phyloP scores from a whole-genome alignment of 2,888 invertebrate genomes.

The Megaustenia siamemsis region DNA sequence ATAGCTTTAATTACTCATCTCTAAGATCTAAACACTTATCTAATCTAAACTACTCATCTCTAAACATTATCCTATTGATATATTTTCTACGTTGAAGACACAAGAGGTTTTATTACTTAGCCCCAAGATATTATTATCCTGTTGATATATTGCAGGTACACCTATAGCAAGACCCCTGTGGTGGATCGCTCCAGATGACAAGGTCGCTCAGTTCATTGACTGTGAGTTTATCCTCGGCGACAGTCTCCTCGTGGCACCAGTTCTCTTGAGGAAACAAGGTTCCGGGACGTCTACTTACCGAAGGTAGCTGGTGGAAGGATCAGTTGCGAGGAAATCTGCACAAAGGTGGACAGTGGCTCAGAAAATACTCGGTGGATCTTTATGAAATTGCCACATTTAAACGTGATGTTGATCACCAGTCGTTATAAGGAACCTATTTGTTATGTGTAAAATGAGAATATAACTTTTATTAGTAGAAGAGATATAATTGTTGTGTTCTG shows the following conservation, averaged over 20 bases:
- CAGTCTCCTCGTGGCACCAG: slow-evolving; percentile 75
- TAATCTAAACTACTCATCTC: too few species aligned
- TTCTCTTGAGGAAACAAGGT: slow-evolving; percentile 66
- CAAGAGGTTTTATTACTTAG: too few species aligned
- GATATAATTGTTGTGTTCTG: too few species aligned
- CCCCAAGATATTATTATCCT: not conserved
- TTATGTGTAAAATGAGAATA: too few species aligned
- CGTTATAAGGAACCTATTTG: too few species aligned
- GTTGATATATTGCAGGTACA: slow-evolving; percentile 76
- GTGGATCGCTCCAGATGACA: slow-evolving; percentile 91
- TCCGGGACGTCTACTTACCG: slow-evolving; percentile 72
- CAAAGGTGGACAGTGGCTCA: slow-evolving; percentile 66
- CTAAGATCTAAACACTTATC: too few species aligned
- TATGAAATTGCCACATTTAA: slow-evolving; percentile 59
- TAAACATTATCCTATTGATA: too few species aligned
- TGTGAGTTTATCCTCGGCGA: slow-evolving; percentile 81
- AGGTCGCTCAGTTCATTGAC: slow-evolving; percentile 88
- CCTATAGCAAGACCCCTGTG: slow-evolving; percentile 95
- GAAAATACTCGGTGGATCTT: slow-evolving; percentile 52
- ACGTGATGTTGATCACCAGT: not conserved
- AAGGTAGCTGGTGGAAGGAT: slow-evolving; percentile 64
- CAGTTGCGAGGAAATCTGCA: slow-evolving; percentile 55
- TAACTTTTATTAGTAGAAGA: too few species aligned
- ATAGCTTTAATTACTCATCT: too few species aligned
- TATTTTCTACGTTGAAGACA: too few species aligned